phyloP scores from a whole-genome alignment of 1,140 invertebrate species.

The Bicyclus anynana region DNA sequence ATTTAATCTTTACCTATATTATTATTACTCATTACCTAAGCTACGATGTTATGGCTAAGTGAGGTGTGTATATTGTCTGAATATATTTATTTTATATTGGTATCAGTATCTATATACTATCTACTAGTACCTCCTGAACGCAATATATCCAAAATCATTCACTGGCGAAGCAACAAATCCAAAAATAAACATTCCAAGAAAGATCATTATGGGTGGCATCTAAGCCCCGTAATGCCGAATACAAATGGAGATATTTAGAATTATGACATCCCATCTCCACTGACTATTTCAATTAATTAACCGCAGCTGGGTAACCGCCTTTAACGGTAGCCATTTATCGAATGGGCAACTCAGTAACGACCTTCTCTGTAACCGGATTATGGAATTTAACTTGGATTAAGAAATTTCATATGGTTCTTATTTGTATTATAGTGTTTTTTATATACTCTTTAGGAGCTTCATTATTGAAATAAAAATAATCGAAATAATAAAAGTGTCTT shows the following conservation, averaged over 20 bases:
- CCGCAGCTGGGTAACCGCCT: slow-evolving; percentile 23
- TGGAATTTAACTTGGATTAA: slow-evolving; percentile 12
- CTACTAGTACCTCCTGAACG: no score
- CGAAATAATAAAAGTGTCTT: no score
- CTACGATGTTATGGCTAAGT: no score
- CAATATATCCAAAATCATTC: no score
- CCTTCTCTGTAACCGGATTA: slow-evolving; percentile 18
- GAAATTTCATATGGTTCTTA: slow-evolving; percentile 7
- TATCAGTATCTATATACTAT: no score
- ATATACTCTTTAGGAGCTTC: no score
- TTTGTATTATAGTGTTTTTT: not conserved
- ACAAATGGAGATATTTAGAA: slow-evolving; percentile 48
- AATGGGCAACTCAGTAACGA: slow-evolving; percentile 10
- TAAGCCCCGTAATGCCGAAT: slow-evolving; percentile 2
- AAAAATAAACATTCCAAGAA: not conserved
- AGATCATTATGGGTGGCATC: not conserved
- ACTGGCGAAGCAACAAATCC: no score
- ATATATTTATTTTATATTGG: no score
- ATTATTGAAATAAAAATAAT: no score
- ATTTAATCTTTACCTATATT: no score
- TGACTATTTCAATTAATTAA: slow-evolving; percentile 63
- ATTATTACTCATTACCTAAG: no score
- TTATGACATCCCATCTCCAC: slow-evolving; percentile 53
- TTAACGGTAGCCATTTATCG: slow-evolving; percentile 50
- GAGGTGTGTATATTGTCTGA: no score